A percentile compares a stretch with the other conserved stretches of the same genome.
Evolutionary conservation across 1,140 invertebrate species (phyloP).

Genomic region (Trachelipus rathkii): DNA sequence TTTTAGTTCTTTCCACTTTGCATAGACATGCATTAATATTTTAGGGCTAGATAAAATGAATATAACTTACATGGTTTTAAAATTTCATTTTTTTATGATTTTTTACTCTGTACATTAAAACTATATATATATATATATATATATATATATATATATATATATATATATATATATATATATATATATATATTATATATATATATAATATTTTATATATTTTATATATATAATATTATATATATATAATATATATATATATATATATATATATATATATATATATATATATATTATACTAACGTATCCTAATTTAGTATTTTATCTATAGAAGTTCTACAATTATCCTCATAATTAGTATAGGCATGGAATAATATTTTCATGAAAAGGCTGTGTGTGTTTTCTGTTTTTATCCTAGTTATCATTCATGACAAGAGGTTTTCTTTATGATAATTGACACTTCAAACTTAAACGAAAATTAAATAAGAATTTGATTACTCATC

Average conservation of each 20-base stretch:
- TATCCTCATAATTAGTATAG: too few species aligned
- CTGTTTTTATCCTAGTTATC: too few species aligned
- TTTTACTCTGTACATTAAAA: neutral
- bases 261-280: constrained; percentile 15
- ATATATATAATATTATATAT: neutral
- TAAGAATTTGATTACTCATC: too few species aligned
- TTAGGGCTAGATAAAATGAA: too few species aligned
- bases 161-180: constrained; percentile 15
- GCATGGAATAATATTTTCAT: too few species aligned
- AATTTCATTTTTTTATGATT: neutral
- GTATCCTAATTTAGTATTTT: neutral
- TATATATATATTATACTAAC: neutral
- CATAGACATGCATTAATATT: too few species aligned
- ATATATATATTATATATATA: neutral
- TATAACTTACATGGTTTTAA: neutral
- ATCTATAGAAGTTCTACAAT: too few species aligned
- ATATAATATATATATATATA: constrained; percentile 10
- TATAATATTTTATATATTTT: neutral
- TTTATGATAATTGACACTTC: too few species aligned
- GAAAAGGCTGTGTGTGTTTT: too few species aligned
- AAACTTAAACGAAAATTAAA: too few species aligned
- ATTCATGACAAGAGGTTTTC: too few species aligned
- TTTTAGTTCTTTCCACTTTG: too few species aligned
- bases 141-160: constrained; percentile 13
- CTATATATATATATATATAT: neutral